phyloP scores from a whole-genome alignment of 2,888 invertebrate species.

The Colostygia pectinataria region DNA sequence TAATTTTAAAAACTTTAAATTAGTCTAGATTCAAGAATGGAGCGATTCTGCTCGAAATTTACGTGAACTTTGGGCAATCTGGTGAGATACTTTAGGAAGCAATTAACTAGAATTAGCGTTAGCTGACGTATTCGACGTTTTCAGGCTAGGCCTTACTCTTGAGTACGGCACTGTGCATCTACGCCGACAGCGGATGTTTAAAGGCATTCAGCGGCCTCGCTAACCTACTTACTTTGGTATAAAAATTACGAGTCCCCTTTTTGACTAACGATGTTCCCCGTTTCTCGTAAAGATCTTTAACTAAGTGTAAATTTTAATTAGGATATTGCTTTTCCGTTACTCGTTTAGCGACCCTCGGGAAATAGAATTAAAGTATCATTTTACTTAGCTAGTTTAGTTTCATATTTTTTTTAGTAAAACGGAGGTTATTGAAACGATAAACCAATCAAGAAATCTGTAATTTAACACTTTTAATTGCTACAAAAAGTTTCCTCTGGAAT shows the following conservation, averaged over 20 bases:
- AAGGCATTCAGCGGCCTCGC: conserved; percentile 12
- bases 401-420: background rate
- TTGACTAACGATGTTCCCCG: conserved; percentile 21
- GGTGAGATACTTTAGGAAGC: too few relatives aligned
- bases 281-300: conserved; percentile 16
- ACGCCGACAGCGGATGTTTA: conserved; percentile 17
- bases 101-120: too few relatives aligned
- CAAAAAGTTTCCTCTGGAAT: too few relatives aligned
- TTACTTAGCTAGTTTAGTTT: conserved; percentile 5
- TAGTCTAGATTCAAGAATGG: too few relatives aligned
- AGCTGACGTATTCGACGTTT: too few relatives aligned
- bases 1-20: too few relatives aligned
- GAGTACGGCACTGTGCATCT: conserved; percentile 7
- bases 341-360: conserved; percentile 4
- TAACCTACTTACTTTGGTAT: conserved; percentile 17
- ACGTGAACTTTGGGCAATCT: too few relatives aligned
- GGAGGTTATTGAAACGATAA: too few relatives aligned
- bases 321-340: conserved; percentile 13
- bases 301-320: conserved; percentile 20
- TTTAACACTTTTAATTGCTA: too few relatives aligned
- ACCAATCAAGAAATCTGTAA: too few relatives aligned
- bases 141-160: too few relatives aligned
- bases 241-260: conserved; percentile 17
- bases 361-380: conserved; percentile 6
- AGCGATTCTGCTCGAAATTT: too few relatives aligned